A percentile compares a stretch with the other conserved stretches of the same genome.
Conservation (phyloP, 2,113 vertebrate genomes). For the Motacilla tschutschensis region DNA sequence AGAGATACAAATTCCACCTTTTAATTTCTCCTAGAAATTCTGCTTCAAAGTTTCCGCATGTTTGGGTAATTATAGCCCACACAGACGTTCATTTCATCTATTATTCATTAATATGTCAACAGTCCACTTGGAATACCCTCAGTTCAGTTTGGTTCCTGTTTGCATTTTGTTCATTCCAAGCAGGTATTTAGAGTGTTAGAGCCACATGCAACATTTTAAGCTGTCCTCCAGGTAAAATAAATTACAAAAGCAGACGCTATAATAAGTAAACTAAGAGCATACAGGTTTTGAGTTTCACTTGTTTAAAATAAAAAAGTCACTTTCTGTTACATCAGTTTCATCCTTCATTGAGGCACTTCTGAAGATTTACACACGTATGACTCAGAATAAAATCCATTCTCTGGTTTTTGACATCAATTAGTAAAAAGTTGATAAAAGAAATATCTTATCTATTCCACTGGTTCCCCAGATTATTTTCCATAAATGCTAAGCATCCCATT, state of each 20-base stretch:
- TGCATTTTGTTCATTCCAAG: neutral
- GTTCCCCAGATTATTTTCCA: neutral
- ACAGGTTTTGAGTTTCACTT: neutral
- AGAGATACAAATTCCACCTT: neutral
- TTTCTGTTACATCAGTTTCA: neutral
- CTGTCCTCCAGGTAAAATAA: neutral
- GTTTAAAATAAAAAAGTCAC: neutral
- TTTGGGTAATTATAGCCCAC: neutral
- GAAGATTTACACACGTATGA: neutral
- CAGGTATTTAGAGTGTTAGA: neutral
- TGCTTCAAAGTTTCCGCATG: neutral
- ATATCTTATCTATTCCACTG: neutral
- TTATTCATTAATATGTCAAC: neutral
- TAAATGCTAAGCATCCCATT: neutral
- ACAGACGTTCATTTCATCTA: neutral
- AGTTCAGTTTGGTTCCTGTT: neutral
- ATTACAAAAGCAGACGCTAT: neutral
- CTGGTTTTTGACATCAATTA: constrained; percentile 6
- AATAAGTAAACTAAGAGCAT: neutral
- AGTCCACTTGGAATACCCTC: neutral
- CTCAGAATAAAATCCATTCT: neutral
- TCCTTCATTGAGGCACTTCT: neutral
- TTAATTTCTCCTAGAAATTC: neutral
- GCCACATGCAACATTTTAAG: neutral
- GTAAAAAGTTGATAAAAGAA: neutral